These are phyloP conservation scores for Trichomycterus rosablanca DNA, from an alignment of 2,113 vertebrate genomes.

Conservation along the genomic window DNA sequence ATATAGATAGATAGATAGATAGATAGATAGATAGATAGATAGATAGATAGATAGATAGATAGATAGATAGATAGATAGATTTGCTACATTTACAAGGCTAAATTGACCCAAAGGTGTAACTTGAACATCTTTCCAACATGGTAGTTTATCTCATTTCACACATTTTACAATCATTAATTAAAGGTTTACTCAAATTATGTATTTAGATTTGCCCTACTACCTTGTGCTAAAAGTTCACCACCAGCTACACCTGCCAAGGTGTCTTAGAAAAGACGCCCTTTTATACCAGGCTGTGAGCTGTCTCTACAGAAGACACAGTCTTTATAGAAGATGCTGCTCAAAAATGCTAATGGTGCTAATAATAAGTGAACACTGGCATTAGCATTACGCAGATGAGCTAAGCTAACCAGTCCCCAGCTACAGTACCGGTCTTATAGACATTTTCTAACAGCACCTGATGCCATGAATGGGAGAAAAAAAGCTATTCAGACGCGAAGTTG, in stretches of 20 bases:
- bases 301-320: neutral
- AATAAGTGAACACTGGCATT: slow-evolving; percentile 1
- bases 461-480: slow-evolving; percentile 20
- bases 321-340: neutral
- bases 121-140: no score
- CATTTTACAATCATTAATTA: no score
- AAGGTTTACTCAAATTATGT: neutral
- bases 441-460: slow-evolving; percentile 7
- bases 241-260: neutral
- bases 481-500: slow-evolving; percentile 59
- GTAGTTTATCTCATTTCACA: no score
- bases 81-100: no score
- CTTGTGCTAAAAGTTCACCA: neutral
- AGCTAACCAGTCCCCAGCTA: neutral
- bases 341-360: slow-evolving; percentile 13
- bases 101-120: no score
- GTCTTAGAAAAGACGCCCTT: neutral
- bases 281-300: neutral
- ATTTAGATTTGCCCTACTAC: neutral
- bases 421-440: neutral
- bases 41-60: no score
- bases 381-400: slow-evolving; percentile 10
- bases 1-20: no score
- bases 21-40: no score
- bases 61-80: no score